Percentiles rank a stretch among this genome's conserved stretches.
Evolutionary conservation across 2,888 invertebrate species (phyloP).

Genomic region (Caenorhabditis parvicauda): DNA sequence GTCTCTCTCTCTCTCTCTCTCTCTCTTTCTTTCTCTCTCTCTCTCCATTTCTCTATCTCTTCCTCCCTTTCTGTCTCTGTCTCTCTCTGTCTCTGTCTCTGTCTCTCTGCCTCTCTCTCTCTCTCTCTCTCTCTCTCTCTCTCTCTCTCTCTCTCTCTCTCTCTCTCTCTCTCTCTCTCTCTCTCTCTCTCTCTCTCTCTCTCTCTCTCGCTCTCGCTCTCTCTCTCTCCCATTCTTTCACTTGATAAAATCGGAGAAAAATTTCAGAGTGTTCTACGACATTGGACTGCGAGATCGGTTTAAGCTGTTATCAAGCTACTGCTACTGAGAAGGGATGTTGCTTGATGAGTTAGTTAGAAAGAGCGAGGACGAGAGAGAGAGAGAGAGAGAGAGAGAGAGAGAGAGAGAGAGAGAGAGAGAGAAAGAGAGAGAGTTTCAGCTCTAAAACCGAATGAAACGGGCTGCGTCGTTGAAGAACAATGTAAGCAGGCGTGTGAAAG

Average conservation of each 20-base stretch:
- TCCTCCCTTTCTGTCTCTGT: not conserved
- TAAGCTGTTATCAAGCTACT: conserved; percentile 51
- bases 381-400: not conserved
- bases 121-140: conserved; percentile 5
- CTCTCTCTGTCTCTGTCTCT: not conserved
- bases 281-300: conserved; percentile 44
- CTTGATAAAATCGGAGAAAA: not conserved
- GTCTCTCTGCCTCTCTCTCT: not conserved
- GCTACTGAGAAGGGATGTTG: conserved; percentile 44
- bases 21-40: not conserved
- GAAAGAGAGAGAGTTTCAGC: conserved; percentile 44
- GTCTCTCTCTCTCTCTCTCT: not conserved
- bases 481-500: conserved; percentile 56
- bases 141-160: not conserved
- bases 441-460: conserved; percentile 57
- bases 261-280: conserved; percentile 47
- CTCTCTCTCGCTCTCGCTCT: not conserved
- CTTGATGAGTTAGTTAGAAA: conserved; percentile 29
- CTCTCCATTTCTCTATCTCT: not conserved
- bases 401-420: too few species aligned
- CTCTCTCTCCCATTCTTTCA: not conserved
- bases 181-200: not conserved
- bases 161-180: not conserved
- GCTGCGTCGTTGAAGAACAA: conserved; percentile 57
- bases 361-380: too few species aligned